phyloP scores from a whole-genome alignment of 2,888 invertebrate genomes.

The Synanthedon vespiformis region DNA sequence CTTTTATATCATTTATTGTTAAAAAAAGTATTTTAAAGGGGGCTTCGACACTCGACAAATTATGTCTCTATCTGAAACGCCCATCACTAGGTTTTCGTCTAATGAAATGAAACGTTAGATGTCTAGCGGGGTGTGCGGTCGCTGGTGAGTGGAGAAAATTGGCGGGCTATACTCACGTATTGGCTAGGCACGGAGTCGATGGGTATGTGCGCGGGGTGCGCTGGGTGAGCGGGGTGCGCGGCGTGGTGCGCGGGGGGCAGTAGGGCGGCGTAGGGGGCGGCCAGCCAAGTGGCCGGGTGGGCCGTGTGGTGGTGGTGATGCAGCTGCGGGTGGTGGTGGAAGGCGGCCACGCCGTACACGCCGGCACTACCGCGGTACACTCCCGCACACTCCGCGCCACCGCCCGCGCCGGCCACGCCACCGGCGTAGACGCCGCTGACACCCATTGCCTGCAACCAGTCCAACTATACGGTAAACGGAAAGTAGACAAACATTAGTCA shows the following conservation, averaged over 20 bases:
- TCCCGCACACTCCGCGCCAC: conserved; percentile 49
- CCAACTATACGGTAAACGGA: too few relatives aligned
- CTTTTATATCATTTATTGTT: too few relatives aligned
- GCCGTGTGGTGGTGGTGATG: conserved; percentile 57
- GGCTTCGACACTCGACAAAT: too few relatives aligned
- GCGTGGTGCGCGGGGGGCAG: conserved; percentile 46
- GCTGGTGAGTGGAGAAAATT: neutral
- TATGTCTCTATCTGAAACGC: too few relatives aligned
- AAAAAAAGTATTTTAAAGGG: too few relatives aligned
- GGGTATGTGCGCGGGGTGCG: conserved; percentile 55
- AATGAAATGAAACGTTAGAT: too few relatives aligned
- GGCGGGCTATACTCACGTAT: conserved; percentile 47
- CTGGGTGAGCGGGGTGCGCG: conserved; percentile 41
- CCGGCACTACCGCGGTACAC: conserved; percentile 57
- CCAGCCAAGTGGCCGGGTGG: conserved; percentile 57
- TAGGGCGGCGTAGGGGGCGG: conserved; percentile 51
- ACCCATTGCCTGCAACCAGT: conserved; percentile 44
- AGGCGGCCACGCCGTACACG: conserved; percentile 58
- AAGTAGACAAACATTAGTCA: too few relatives aligned
- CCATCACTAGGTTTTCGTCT: too few relatives aligned
- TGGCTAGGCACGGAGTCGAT: conserved; percentile 64
- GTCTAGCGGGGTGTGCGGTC: too few relatives aligned
- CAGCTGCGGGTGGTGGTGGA: conserved; percentile 52
- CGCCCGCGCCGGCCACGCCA: conserved; percentile 41
- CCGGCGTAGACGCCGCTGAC: conserved; percentile 58